A percentile compares a stretch with the other conserved stretches of the same genome.
These are phyloP conservation scores for Panthera leo DNA, from an alignment of 2,113 vertebrate species.

Conservation along the genomic window DNA sequence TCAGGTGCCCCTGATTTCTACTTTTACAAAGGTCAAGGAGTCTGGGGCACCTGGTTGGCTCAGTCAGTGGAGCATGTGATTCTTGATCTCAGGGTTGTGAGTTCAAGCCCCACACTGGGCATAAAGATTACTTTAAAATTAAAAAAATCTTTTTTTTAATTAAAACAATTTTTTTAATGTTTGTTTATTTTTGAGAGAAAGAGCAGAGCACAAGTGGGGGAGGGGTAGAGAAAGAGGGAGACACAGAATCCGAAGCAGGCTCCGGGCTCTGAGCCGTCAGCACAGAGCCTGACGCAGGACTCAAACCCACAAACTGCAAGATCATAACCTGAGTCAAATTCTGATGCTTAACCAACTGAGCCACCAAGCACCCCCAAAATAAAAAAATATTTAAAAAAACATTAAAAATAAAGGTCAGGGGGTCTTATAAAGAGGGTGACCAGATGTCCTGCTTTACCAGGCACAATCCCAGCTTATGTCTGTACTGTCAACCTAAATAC, in stretches of 20 bases:
- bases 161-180: too few relatives aligned
- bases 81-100: not conserved
- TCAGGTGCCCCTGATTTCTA: not conserved
- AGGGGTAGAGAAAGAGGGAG: too few relatives aligned
- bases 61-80: not conserved
- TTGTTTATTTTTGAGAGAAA: too few relatives aligned
- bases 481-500: not conserved
- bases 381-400: not conserved
- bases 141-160: not conserved
- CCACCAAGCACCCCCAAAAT: not conserved
- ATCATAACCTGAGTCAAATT: too few relatives aligned
- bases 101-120: not conserved
- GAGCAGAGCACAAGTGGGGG: too few relatives aligned
- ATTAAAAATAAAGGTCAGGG: not conserved
- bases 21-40: not conserved
- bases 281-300: too few relatives aligned
- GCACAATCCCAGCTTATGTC: not conserved
- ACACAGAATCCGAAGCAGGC: too few relatives aligned
- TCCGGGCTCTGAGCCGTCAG: too few relatives aligned
- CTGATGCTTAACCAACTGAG: too few relatives aligned
- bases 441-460: not conserved
- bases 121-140: not conserved
- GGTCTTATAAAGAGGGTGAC: not conserved
- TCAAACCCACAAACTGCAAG: too few relatives aligned
- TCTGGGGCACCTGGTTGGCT: not conserved